phyloP scores from a whole-genome alignment of 2,797 vertebrate genomes.

The Oreonectes daqikongensis region DNA sequence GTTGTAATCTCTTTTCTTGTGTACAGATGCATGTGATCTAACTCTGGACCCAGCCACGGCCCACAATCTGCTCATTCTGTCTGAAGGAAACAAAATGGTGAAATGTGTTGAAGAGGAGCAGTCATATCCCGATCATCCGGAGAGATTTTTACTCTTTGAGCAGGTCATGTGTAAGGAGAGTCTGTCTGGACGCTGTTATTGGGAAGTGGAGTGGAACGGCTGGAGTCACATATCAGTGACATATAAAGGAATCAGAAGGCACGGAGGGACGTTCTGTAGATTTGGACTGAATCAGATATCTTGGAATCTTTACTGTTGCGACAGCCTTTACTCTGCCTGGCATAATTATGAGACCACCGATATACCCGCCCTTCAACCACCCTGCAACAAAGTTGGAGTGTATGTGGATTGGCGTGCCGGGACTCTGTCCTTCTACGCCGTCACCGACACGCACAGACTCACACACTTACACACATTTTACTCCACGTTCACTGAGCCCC shows the following conservation, averaged over 20 bases:
- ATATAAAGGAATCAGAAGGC: slow-evolving; percentile 5
- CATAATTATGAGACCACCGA: background rate
- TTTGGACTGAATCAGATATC: slow-evolving; percentile 7
- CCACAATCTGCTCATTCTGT: background rate
- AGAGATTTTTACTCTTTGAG: background rate
- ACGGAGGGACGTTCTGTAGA: background rate
- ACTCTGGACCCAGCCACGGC: slow-evolving; percentile 11
- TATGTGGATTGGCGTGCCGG: background rate
- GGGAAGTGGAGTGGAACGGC: slow-evolving; percentile 2
- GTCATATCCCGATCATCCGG: slow-evolving; percentile 1
- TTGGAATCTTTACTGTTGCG: slow-evolving; percentile 16
- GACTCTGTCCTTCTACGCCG: background rate
- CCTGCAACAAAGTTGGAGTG: background rate
- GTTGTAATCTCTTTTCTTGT: background rate
- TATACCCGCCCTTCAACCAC: background rate
- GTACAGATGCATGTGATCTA: background rate
- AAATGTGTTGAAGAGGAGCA: slow-evolving; percentile 1
- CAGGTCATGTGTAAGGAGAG: slow-evolving; percentile 1
- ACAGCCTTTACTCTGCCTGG: background rate
- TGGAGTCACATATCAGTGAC: background rate
- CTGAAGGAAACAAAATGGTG: background rate
- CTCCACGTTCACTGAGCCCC: background rate
- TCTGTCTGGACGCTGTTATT: slow-evolving; percentile 7
- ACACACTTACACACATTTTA: background rate
- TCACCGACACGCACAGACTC: background rate